Base-by-base conservation (phyloP, 2,888 invertebrate species). In the Lasiommata megera region DNA sequence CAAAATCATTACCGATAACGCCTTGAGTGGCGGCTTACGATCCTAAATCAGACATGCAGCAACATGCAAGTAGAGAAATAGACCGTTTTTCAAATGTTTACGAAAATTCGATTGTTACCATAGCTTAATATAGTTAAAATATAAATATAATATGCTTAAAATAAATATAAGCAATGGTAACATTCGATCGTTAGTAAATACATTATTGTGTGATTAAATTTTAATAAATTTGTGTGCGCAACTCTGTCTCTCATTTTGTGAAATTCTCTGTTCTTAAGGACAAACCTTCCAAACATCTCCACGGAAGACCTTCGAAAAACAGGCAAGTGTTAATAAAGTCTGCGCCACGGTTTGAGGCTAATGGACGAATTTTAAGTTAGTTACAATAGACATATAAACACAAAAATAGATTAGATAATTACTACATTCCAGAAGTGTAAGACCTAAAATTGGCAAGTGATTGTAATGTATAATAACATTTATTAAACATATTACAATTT, bases 271-370 rank as follows among this genome's bases (percentile, higher is more conserved):
- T 72, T 72, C 67, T 79, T 75, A 79, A 76, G 75, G 84, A 93
- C 93, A 92, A 93, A 93, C 93, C 93, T 93, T 93, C 92, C 92
- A 92, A 80, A 89, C 88, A 83, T 92, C 88, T 92, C 93, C 93
- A 73, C 92, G 93, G 88, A 91, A 93, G 93, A 93, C 93, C 93
- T 93, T 88, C 79, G 83, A 83, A 86, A 88, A 86, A 86, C 79
- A 84, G 77, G 79, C 79, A 83, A 84, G 82, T 77, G 84, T 84
- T 87, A 87, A 81, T 82, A 81, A 75, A 79, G 76, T 82, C 80
- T 82, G 77, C 81, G 78, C 79, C 79, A 84, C 81, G 77, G 76
- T 82, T 82, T 80, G 76, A 77, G 80, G 80, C 84, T 84, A 83
- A 64, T 70, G 67, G 65, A 72, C 66, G 68, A 70, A 73, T 66